A percentile compares a stretch with the other conserved stretches of the same genome.
Evolutionary conservation across 2,797 vertebrate species (phyloP).

Genomic region (Petrocephalus schoutedeni): DNA sequence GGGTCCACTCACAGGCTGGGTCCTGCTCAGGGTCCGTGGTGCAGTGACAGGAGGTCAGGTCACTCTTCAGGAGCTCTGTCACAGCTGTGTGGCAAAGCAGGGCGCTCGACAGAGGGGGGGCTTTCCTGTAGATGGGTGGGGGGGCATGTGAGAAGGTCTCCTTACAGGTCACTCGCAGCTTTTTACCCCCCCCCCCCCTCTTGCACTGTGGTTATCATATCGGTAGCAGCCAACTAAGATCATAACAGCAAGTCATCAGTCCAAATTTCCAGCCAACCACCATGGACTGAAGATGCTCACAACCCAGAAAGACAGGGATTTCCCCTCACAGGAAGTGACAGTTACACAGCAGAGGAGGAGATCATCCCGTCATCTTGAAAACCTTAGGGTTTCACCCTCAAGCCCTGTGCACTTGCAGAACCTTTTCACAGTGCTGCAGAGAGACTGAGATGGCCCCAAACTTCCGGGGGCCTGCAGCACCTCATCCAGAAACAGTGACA

Average conservation of each 20-base stretch:
- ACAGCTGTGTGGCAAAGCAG: conserved; percentile 68
- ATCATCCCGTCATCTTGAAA: neutral
- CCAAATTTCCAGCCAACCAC: neutral
- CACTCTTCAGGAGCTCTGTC: conserved; percentile 62
- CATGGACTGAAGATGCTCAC: neutral
- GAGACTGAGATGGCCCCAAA: neutral
- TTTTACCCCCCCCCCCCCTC: neutral
- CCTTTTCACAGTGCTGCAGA: neutral
- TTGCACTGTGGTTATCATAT: neutral
- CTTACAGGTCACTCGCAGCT: neutral
- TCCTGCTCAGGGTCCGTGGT: conserved; percentile 53
- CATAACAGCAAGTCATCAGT: neutral
- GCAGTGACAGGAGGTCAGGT: conserved; percentile 69
- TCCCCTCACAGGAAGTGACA: neutral
- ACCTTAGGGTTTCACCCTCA: neutral
- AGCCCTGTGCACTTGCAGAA: neutral
- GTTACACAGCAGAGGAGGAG: neutral
- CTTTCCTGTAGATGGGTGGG: conserved; percentile 53
- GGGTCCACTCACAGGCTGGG: conserved; percentile 45
- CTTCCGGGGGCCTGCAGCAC: neutral
- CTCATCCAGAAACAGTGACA: neutral
- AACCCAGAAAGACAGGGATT: neutral
- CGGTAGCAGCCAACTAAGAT: neutral
- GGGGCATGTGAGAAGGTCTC: neutral
- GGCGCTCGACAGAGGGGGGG: conserved; percentile 57